These are phyloP conservation scores for Mnemiopsis leidyi DNA, from an alignment of 37 sponge, comb jelly and placozoan species.

Conservation along the genomic window DNA sequence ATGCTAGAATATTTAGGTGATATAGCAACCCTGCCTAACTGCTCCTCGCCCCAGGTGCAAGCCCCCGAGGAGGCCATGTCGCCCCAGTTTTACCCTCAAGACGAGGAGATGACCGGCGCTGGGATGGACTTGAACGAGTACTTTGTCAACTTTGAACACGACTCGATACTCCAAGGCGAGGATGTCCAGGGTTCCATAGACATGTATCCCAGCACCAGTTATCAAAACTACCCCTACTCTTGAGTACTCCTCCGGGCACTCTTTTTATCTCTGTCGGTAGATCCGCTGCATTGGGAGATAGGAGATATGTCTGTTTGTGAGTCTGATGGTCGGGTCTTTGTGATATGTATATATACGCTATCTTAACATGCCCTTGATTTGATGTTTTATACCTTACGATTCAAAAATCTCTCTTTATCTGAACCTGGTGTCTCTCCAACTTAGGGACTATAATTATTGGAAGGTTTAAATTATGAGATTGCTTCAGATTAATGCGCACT, in stretches of 20 bases:
- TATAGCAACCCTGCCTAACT: not conserved
- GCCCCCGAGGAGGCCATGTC: slow-evolving; percentile 56
- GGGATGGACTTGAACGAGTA: slow-evolving; percentile 32
- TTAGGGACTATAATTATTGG: not conserved
- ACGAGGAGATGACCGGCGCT: slow-evolving; percentile 21
- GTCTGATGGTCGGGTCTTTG: not conserved
- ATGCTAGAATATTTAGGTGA: not conserved
- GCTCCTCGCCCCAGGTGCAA: slow-evolving; percentile 45
- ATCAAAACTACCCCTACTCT: slow-evolving; percentile 30
- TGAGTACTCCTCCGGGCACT: not conserved
- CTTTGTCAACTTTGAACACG: slow-evolving; percentile 3
- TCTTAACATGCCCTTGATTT: not conserved
- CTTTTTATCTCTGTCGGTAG: no score
- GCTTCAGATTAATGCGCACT: not conserved
- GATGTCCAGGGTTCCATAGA: slow-evolving; percentile 36
- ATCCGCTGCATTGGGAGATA: not conserved
- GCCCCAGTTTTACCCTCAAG: slow-evolving; percentile 61
- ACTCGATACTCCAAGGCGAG: slow-evolving; percentile 10
- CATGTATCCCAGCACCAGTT: slow-evolving; percentile 3
- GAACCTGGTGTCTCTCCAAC: not conserved
- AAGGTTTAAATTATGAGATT: not conserved
- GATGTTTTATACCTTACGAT: not conserved
- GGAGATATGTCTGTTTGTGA: not conserved
- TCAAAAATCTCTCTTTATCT: not conserved
- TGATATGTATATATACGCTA: not conserved